These are phyloP conservation scores for Agrochola lychnidis DNA, from an alignment of 2,888 invertebrate species.

Conservation along the genomic window DNA sequence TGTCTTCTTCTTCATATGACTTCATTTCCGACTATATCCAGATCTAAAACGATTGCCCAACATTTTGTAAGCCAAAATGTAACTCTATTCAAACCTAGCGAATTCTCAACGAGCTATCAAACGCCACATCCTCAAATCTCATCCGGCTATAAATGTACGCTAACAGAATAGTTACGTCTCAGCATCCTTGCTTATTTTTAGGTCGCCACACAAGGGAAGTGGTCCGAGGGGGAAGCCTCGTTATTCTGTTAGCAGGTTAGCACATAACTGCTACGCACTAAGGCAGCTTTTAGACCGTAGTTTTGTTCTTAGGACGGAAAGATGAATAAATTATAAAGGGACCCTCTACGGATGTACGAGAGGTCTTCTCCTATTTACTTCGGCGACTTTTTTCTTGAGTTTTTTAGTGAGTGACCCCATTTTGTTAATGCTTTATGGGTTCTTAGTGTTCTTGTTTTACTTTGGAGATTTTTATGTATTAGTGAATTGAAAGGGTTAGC, in stretches of 20 bases:
- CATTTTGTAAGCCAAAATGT: constrained; percentile 6
- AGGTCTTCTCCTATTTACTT: constrained; percentile 52
- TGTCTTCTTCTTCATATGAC: not conserved
- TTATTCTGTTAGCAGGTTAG: constrained; percentile 72
- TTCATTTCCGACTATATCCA: constrained; percentile 1
- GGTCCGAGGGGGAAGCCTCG: constrained; percentile 71
- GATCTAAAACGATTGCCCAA: not conserved
- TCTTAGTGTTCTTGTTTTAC: constrained; percentile 48
- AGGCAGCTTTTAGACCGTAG: constrained; percentile 51
- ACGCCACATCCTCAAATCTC: constrained; percentile 51
- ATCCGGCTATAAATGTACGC: constrained; percentile 66
- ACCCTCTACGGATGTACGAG: constrained; percentile 53
- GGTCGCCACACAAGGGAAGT: constrained; percentile 79
- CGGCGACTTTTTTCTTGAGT: constrained; percentile 36
- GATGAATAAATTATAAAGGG: constrained; percentile 65
- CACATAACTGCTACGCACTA: constrained; percentile 66
- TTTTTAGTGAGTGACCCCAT: constrained; percentile 50
- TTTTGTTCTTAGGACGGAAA: constrained; percentile 53
- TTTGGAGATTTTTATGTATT: constrained; percentile 30
- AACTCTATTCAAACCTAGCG: constrained; percentile 19
- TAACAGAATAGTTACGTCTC: constrained; percentile 69
- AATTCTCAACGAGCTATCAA: constrained; percentile 44
- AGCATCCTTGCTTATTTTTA: constrained; percentile 79
- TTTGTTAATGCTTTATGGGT: constrained; percentile 56
- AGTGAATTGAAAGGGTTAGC: constrained; percentile 11